phyloP scores from a whole-genome alignment of 2,113 vertebrate genomes.

The Ammodytes dubius region DNA sequence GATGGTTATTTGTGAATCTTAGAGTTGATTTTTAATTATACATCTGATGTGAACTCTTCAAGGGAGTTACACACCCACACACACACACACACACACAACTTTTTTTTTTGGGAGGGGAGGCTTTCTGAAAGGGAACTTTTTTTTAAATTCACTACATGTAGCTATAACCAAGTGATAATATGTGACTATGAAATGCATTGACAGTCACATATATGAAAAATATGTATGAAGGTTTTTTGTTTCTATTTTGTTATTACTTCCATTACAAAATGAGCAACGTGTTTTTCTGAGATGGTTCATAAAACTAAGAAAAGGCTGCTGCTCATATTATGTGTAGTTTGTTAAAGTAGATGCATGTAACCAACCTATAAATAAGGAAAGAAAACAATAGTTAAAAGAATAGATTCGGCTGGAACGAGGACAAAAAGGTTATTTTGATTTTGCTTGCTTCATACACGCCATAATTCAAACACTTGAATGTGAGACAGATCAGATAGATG shows the following conservation, averaged over 20 bases:
- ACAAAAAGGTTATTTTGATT: not conserved
- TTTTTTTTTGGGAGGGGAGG: too few species aligned
- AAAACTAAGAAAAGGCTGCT: too few species aligned
- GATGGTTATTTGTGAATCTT: not conserved
- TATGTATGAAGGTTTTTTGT: not conserved
- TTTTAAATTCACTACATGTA: not conserved
- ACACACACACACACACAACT: not conserved
- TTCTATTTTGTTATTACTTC: not conserved
- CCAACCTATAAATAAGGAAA: not conserved
- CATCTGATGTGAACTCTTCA: not conserved
- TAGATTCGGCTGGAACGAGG: not conserved
- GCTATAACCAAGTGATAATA: not conserved
- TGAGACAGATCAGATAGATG: not conserved
- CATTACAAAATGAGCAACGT: not conserved
- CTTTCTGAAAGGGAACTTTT: not conserved
- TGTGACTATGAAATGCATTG: not conserved
- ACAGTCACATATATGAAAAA: not conserved
- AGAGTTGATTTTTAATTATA: not conserved
- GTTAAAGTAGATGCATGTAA: not conserved
- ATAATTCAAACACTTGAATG: not conserved
- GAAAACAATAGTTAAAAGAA: not conserved
- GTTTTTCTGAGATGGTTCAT: too few species aligned
- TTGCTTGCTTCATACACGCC: not conserved
- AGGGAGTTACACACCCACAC: not conserved
- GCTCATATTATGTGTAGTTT: not conserved